These are phyloP conservation scores for Anodontia alba DNA, from an alignment of 2,888 invertebrate species.

Conservation along the genomic window DNA sequence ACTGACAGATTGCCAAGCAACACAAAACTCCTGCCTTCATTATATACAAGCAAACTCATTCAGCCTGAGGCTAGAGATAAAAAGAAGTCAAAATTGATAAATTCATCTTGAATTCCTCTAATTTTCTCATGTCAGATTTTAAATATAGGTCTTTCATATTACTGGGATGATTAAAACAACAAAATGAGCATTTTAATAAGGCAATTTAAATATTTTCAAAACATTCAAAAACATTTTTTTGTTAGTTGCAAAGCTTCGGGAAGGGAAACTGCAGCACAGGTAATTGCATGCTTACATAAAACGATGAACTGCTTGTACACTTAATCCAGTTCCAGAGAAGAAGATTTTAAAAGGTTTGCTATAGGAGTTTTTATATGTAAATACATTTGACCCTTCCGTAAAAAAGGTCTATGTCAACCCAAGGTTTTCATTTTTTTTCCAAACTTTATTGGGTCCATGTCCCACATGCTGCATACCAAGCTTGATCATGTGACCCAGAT, in stretches of 20 bases:
- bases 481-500: too few relatives aligned
- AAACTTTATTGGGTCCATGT: too few relatives aligned
- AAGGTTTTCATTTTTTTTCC: too few relatives aligned
- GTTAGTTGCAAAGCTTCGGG: not conserved
- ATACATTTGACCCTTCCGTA: too few relatives aligned
- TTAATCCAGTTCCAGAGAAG: too few relatives aligned
- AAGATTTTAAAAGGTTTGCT: too few relatives aligned
- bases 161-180: not conserved
- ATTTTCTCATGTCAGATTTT: constrained; percentile 15
- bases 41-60: not conserved
- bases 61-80: not conserved
- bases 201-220: constrained; percentile 6
- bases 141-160: constrained; percentile 7
- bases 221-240: constrained; percentile 6
- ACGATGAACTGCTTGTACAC: too few relatives aligned
- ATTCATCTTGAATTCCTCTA: constrained; percentile 5
- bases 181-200: not conserved
- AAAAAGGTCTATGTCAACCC: too few relatives aligned
- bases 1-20: constrained; percentile 11
- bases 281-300: too few relatives aligned
- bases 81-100: constrained; percentile 16
- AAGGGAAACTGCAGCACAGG: too few relatives aligned
- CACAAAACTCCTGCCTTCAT: constrained; percentile 11
- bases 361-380: too few relatives aligned
- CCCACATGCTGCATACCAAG: too few relatives aligned